Evolutionary conservation across 2,888 invertebrate species (phyloP).

Genomic region (Diachrysia chrysitis): DNA sequence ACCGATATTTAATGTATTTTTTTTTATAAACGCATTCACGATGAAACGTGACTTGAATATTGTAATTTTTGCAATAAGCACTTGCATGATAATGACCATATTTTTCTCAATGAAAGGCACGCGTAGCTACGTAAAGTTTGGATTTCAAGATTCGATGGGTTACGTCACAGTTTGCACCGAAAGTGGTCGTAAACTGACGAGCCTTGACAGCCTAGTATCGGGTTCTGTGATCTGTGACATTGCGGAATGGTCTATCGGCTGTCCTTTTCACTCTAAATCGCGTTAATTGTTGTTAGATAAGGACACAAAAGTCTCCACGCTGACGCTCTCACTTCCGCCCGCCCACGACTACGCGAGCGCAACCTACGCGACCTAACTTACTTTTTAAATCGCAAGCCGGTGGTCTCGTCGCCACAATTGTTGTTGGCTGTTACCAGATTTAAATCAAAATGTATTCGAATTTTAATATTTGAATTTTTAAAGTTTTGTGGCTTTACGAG

Average conservation of each 20-base stretch:
- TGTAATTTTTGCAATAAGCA: conserved; percentile 71
- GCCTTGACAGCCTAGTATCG: conserved; percentile 78
- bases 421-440: conserved; percentile 63
- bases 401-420: conserved; percentile 78
- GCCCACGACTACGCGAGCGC: conserved; percentile 80
- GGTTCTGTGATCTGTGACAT: conserved; percentile 82
- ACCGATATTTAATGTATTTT: conserved; percentile 72
- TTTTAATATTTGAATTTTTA: conserved; percentile 62
- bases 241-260: conserved; percentile 75
- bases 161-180: conserved; percentile 83
- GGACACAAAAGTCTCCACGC: conserved; percentile 74
- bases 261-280: conserved; percentile 70
- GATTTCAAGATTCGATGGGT: conserved; percentile 73
- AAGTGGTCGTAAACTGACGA: conserved; percentile 85
- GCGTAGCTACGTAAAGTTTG: conserved; percentile 58
- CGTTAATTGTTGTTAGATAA: conserved; percentile 77
- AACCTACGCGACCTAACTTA: conserved; percentile 83
- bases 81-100: conserved; percentile 71
- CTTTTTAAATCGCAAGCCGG: conserved; percentile 81
- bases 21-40: conserved; percentile 61
- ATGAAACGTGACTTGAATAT: conserved; percentile 76
- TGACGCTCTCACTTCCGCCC: conserved; percentile 88
- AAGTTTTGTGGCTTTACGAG: conserved; percentile 64
- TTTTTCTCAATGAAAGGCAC: conserved; percentile 76
- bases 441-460: conserved; percentile 59